Evolutionary conservation across 1,140 invertebrate species (phyloP), one percentile per base, ranked within the genome.

Genomic region (Zaprionus ornatus): DNA sequence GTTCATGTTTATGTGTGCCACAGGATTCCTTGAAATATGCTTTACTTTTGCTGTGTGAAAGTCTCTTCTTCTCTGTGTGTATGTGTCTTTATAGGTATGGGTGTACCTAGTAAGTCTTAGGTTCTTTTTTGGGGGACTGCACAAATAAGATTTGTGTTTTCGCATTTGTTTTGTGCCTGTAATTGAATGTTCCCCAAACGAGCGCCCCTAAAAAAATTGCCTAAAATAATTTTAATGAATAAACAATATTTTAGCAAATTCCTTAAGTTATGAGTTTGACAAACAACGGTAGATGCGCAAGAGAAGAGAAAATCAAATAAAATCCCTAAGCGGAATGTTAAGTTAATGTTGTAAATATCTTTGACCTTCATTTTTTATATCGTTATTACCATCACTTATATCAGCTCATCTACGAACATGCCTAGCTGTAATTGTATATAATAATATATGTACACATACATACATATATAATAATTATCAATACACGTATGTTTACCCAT

Each of bases 101-200:
- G 19, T 15, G 5, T 42, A 42, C 40, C 40, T 17, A 50, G 19
- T 12, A 12, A 12, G 9, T 21, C 1, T 9, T 45, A 9, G n/a
- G 17, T 3, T 21, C 19, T 23, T 4, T 23, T 50, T 23, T 23
- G 45, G 45, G 45, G 9, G 45, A 50, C 17, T 52, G 29, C 27
- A 23, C 40, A 32, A 56, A 37, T 17, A 74, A 83, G 84, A 86
- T 86, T 86, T 88, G 80, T 82, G 73, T 68, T 74, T 70, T 60
- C 40, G 69, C 80, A 86, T 88, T 86, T 86, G 77, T 88, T 88
- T 69, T 88, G 69, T n/a, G 66, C 37, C n/a, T 71, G 69, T 88
- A 88, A 86, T 86, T 87, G 83, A 88, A 88, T 74, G 77, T 64
- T 55, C 48, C 23, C 25, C 6, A 10, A 15, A 29, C 42, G 17